These are phyloP conservation scores for Nycticryphes semicollaris DNA, from an alignment of 2,113 vertebrate genomes.

Conservation along the genomic window DNA sequence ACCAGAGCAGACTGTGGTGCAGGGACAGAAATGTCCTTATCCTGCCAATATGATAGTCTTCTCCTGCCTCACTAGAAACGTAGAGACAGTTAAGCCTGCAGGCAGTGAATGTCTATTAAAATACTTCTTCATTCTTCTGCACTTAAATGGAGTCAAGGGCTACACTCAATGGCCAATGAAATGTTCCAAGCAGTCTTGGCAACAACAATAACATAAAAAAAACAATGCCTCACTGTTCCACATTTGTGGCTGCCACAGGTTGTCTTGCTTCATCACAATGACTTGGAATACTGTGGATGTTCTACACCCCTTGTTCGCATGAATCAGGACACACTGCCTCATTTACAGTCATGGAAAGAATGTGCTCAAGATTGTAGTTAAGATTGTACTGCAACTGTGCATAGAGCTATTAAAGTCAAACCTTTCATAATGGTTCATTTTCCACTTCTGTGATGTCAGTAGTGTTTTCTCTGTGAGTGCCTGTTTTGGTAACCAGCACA, in stretches of 20 bases:
- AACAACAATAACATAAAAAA: neutral
- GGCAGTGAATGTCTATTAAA: neutral
- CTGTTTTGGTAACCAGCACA: neutral
- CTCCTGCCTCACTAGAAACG: neutral
- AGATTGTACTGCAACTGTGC: neutral
- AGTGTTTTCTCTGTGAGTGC: neutral
- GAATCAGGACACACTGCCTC: neutral
- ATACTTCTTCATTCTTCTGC: neutral
- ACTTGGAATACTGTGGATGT: neutral
- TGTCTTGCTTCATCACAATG: neutral
- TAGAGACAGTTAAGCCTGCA: neutral
- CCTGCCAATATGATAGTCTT: neutral
- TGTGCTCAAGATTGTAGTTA: neutral
- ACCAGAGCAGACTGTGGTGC: neutral
- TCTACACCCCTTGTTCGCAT: neutral
- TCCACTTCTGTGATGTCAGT: neutral
- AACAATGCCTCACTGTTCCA: neutral
- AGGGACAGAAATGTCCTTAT: neutral
- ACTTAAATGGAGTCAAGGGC: neutral
- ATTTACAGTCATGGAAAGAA: neutral
- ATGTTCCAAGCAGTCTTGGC: neutral
- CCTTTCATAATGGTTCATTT: neutral
- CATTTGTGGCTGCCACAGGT: neutral
- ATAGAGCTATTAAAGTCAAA: neutral
- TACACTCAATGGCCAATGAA: neutral